Evolutionary conservation across 2,888 invertebrate species (phyloP).

Genomic region (Suillia variegata): DNA sequence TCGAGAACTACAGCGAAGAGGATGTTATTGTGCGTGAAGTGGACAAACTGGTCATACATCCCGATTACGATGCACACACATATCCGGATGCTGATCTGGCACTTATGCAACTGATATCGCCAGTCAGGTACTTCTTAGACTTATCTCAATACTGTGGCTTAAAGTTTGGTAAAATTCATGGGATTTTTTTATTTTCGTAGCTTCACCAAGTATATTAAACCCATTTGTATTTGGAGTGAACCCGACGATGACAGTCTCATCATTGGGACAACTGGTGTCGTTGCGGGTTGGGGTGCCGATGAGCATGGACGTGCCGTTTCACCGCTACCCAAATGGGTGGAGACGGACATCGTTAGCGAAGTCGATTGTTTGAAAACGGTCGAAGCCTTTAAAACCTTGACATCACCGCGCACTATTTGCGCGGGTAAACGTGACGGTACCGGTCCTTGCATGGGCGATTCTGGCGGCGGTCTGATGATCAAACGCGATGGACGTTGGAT

Average conservation of each 20-base stretch:
- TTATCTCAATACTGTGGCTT: no score
- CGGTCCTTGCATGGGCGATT: conserved; percentile 63
- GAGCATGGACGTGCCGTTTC: conserved; percentile 37
- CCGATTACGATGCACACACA: conserved; percentile 54
- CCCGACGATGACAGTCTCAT: conserved; percentile 37
- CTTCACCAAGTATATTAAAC: conserved; percentile 38
- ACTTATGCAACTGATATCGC: conserved; percentile 56
- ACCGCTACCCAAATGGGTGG: conserved; percentile 57
- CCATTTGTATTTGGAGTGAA: conserved; percentile 47
- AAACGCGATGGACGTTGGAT: conserved; percentile 56
- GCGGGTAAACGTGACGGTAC: conserved; percentile 50
- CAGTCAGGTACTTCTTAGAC: no score
- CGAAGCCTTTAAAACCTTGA: conserved; percentile 33
- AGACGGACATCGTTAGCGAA: conserved; percentile 62
- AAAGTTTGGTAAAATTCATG: no score
- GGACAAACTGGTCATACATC: conserved; percentile 52
- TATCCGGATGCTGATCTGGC: conserved; percentile 63
- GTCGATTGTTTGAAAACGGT: conserved; percentile 60
- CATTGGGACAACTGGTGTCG: conserved; percentile 58
- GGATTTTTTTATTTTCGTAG: no score
- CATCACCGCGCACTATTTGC: conserved; percentile 46
- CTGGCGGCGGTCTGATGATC: conserved; percentile 66
- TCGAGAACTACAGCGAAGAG: conserved; percentile 40
- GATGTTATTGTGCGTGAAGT: conserved; percentile 34
- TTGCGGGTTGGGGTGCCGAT: conserved; percentile 65